A percentile compares a stretch with the other conserved stretches of the same genome.
These are phyloP conservation scores for Erebia palarica DNA, from an alignment of 2,888 invertebrate species.

Conservation along the genomic window DNA sequence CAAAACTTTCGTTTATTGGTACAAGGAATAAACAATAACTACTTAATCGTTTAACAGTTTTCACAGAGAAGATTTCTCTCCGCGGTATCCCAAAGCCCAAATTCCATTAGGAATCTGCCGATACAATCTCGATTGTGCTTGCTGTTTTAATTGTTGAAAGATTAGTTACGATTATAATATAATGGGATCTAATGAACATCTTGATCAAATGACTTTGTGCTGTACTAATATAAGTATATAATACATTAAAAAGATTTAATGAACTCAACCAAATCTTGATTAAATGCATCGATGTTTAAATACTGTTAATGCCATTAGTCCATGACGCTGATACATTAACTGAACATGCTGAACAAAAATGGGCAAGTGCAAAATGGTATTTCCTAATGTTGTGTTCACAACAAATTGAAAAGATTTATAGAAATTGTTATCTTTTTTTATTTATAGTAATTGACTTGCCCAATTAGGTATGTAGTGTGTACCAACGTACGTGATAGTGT, in stretches of 20 bases:
- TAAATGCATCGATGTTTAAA: not conserved
- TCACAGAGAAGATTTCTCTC: conserved; percentile 56
- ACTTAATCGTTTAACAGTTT: conserved; percentile 72
- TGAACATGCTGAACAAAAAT: conserved; percentile 4
- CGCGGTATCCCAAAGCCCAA: conserved; percentile 34
- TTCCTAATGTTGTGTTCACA: not conserved
- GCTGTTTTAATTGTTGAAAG: conserved; percentile 19
- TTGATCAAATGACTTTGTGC: conserved; percentile 17
- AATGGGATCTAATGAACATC: conserved; percentile 14
- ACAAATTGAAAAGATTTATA: not conserved
- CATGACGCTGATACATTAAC: conserved; percentile 8
- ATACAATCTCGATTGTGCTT: conserved; percentile 30
- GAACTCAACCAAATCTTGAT: conserved; percentile 7
- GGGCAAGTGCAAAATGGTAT: not conserved
- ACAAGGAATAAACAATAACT: conserved; percentile 76
- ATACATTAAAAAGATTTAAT: conserved; percentile 10
- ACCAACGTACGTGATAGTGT: too few relatives aligned
- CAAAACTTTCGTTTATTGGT: conserved; percentile 72
- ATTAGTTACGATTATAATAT: conserved; percentile 3
- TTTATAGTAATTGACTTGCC: not conserved
- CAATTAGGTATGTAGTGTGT: too few relatives aligned
- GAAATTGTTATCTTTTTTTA: too few relatives aligned
- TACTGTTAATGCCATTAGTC: not conserved
- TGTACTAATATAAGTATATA: conserved; percentile 15
- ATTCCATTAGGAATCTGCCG: conserved; percentile 31